Base-by-base conservation (phyloP, 2,113 vertebrate species). In the Poeciliopsis occidentalis region DNA sequence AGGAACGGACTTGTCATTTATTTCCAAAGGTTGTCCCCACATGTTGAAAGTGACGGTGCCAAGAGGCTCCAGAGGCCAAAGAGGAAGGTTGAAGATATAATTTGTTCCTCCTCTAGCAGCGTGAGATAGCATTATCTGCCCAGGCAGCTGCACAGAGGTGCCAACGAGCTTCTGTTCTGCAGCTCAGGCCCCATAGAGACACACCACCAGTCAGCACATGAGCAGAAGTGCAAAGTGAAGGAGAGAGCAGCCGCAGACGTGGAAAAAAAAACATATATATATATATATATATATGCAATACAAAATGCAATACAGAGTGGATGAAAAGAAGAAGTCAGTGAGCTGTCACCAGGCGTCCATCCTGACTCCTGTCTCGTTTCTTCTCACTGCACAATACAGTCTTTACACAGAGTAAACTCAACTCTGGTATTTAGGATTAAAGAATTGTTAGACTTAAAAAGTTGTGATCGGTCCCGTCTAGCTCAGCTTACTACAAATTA, bases 131-230 rank as follows among this genome's bases (percentile, higher is more conserved):
- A 71, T 84, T 90, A 90, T 93, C 89, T 60, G 78, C 22, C 41
- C 69, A 2, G 65, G 76, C 89, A 91, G 90, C 88, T 91, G 88
- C 44, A 73, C n/a, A 2, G 63, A 47, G 13, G 67, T 74, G n/a
- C 75, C 84, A 87, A 91, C 88, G 84, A 91, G 84, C 81, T 78
- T 77, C 81, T 78, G 78, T 80, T 86, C 78, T 74, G 77, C 81
- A 51, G 84, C 80, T 57, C 75, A 7, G 29, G 83, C 82, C 80
- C 84, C 1, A 51, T 26, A 51, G 81, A 85, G 79, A 65, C 61
- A 3, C 65, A 67, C 90, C n/a, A n/a, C n/a, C n/a, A n/a, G n/a
- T n/a, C n/a, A n/a, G n/a, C n/a, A n/a, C n/a, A n/a, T n/a, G n/a
- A n/a, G n/a, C n/a, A n/a, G n/a, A n/a, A n/a, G n/a, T n/a, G n/a